Conservation (phyloP, 2,888 invertebrate species). For the Eutolmus rufibarbis region DNA sequence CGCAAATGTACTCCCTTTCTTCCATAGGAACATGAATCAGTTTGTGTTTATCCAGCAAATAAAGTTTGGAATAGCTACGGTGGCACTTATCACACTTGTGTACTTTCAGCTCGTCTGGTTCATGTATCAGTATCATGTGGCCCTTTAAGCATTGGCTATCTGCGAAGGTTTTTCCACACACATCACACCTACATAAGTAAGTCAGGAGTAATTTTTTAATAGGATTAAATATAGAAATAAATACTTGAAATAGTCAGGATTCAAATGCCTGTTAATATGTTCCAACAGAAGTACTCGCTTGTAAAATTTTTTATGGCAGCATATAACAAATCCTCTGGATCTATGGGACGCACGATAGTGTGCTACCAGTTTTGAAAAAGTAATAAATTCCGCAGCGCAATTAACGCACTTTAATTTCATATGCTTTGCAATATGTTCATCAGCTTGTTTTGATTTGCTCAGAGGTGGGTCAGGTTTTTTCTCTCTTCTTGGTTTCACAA, state of each 20-base stretch:
- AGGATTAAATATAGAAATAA: neutral
- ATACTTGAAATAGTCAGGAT: neutral
- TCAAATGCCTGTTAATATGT: constrained; percentile 58
- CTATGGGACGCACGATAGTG: neutral
- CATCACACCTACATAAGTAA: constrained; percentile 53
- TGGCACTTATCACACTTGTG: constrained; percentile 58
- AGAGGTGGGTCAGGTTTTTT: neutral
- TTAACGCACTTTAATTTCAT: constrained; percentile 58
- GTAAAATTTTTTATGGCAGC: constrained; percentile 59
- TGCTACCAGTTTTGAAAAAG: neutral
- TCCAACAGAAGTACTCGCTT: constrained; percentile 58
- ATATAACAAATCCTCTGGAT: neutral
- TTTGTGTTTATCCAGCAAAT: constrained; percentile 58
- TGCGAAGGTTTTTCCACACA: constrained; percentile 58
- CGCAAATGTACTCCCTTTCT: constrained; percentile 54
- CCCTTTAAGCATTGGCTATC: constrained; percentile 59
- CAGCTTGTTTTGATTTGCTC: constrained; percentile 52
- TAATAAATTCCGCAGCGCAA: constrained; percentile 52
- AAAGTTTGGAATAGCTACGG: constrained; percentile 58
- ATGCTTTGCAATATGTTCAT: constrained; percentile 56
- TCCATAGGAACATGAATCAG: constrained; percentile 57
- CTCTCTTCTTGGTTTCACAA: neutral
- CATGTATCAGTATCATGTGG: constrained; percentile 57
- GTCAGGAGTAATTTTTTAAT: neutral
- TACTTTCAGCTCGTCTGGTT: constrained; percentile 57